Evolutionary conservation across 2,888 invertebrate genomes (phyloP).

Genomic region (Lymantria monacha): DNA sequence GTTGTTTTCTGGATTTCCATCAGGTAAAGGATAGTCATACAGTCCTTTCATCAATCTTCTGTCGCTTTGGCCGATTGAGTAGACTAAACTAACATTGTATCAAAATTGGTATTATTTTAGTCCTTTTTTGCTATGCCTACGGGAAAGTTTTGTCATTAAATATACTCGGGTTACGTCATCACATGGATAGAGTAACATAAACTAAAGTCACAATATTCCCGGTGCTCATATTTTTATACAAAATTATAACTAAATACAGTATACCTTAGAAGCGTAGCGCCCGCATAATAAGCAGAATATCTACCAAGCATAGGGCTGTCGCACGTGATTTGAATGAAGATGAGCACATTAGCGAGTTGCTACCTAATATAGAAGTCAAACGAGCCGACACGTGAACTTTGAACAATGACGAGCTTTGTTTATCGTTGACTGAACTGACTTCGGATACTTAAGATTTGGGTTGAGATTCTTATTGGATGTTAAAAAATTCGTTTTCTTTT

Average conservation of each 20-base stretch:
- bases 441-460: constrained; percentile 3
- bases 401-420: constrained; percentile 20
- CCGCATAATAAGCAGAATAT: constrained; percentile 37
- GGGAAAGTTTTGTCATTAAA: too few relatives aligned
- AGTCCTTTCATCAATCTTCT: too few relatives aligned
- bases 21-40: too few relatives aligned
- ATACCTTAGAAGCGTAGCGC: constrained; percentile 15
- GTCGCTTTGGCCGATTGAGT: too few relatives aligned
- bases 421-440: constrained; percentile 15
- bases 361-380: constrained; percentile 35
- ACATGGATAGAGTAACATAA: background rate
- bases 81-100: too few relatives aligned
- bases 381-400: constrained; percentile 32
- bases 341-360: constrained; percentile 29
- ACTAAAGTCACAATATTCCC: background rate
- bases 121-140: too few relatives aligned
- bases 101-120: too few relatives aligned
- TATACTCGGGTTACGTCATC: too few relatives aligned
- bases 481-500: too few relatives aligned
- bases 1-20: too few relatives aligned
- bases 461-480: background rate
- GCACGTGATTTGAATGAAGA: constrained; percentile 31
- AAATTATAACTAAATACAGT: constrained; percentile 7
- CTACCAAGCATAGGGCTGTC: constrained; percentile 24
- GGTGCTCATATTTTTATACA: background rate